These are phyloP conservation scores for Nemurella pictetii DNA, from an alignment of 2,888 invertebrate genomes.

Conservation along the genomic window DNA sequence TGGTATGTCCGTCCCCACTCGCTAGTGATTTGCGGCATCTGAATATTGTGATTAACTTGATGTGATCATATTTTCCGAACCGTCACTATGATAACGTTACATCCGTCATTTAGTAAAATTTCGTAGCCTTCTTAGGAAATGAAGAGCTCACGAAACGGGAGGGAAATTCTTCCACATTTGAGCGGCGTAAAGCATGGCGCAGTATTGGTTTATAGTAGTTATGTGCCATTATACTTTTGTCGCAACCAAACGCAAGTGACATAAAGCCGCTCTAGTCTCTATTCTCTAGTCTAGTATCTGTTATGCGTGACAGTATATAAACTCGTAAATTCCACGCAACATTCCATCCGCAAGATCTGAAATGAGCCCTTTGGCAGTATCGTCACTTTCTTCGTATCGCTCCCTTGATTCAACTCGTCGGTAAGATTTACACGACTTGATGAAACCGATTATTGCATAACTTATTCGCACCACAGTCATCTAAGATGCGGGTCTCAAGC, in stretches of 20 bases:
- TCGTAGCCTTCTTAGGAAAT: too few species aligned
- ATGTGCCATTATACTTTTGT: background rate
- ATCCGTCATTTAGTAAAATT: too few species aligned
- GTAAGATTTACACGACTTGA: conserved; percentile 2
- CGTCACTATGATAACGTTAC: too few species aligned
- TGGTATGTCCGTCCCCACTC: too few species aligned
- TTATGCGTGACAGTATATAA: background rate
- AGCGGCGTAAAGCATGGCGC: background rate
- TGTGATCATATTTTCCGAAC: too few species aligned
- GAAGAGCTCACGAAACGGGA: background rate
- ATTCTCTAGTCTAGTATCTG: background rate
- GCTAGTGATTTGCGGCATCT: too few species aligned
- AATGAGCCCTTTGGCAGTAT: background rate
- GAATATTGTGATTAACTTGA: too few species aligned
- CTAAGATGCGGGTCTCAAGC: background rate
- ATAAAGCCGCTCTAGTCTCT: background rate
- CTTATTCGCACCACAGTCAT: background rate
- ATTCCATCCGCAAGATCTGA: background rate
- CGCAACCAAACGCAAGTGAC: background rate
- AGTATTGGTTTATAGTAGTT: background rate
- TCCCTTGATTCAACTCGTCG: background rate
- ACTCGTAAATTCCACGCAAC: background rate
- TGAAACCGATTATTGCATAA: conserved; percentile 27
- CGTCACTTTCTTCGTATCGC: background rate
- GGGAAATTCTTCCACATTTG: background rate